Percentiles rank a stretch among this genome's conserved stretches.
These are phyloP conservation scores for Eupithecia subfuscata DNA, from an alignment of 2,888 invertebrate genomes.

Conservation along the genomic window DNA sequence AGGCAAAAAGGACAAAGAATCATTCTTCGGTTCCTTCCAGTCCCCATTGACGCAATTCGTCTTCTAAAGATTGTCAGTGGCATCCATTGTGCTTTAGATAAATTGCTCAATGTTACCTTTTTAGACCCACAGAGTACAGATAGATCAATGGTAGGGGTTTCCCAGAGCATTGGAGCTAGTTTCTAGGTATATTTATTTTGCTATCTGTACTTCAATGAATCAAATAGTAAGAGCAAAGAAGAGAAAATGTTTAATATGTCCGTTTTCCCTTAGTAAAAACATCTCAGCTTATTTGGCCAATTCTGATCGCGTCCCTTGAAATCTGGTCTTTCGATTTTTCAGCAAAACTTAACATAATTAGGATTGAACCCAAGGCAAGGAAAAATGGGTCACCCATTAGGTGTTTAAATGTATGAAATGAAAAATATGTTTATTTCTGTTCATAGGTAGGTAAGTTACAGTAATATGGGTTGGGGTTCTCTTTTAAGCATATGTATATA, in stretches of 20 bases:
- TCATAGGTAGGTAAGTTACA: no score
- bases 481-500: no score
- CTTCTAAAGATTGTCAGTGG: slow-evolving; percentile 2
- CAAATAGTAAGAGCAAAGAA: no score
- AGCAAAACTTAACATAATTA: neutral
- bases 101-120: neutral
- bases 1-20: slow-evolving; percentile 1
- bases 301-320: neutral
- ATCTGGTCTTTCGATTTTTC: neutral
- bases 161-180: neutral
- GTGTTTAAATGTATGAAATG: no score
- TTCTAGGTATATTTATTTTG: neutral
- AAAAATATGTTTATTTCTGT: no score
- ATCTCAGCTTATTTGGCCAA: neutral
- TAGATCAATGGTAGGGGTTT: neutral
- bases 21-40: slow-evolving; percentile 6
- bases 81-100: slow-evolving; percentile 1
- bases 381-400: no score
- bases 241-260: no score
- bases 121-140: neutral
- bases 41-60: slow-evolving; percentile 5
- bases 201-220: neutral
- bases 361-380: neutral
- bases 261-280: no score
- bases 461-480: no score